Evolutionary conservation across 2,113 vertebrate genomes (phyloP).

Genomic region (Microcebus ravelobensis): DNA sequence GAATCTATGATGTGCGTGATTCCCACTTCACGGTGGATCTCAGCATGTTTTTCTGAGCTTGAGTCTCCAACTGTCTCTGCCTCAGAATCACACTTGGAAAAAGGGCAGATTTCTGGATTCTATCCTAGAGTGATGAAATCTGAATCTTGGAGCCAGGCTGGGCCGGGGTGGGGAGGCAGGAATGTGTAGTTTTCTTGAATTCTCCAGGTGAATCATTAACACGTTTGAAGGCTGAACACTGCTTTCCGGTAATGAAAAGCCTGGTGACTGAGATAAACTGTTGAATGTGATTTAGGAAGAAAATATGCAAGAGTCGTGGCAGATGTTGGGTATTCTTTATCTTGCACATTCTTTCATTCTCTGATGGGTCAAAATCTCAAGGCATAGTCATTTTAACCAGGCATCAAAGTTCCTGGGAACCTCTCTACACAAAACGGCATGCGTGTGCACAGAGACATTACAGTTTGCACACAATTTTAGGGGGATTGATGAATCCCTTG

Average conservation of each 20-base stretch:
- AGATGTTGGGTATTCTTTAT: background rate
- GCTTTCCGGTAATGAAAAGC: slow-evolving; percentile 15
- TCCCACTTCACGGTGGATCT: background rate
- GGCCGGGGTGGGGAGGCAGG: background rate
- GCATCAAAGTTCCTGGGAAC: background rate
- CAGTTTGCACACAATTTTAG: background rate
- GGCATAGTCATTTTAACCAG: background rate
- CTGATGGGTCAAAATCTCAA: background rate
- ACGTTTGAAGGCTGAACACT: background rate
- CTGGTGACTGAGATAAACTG: background rate
- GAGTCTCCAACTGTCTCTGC: background rate
- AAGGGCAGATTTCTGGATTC: background rate
- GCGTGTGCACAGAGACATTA: background rate
- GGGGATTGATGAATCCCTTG: background rate
- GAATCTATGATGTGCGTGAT: background rate
- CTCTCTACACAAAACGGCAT: background rate
- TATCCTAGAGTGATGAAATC: background rate
- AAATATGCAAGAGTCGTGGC: background rate
- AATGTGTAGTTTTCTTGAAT: background rate
- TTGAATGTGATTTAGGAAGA: background rate
- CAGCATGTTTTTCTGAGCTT: background rate
- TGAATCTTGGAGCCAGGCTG: background rate
- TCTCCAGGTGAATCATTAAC: background rate
- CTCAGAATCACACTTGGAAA: background rate
- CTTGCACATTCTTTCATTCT: background rate